Base-by-base conservation (phyloP, 2,797 vertebrate species). In the Spheniscus humboldti region DNA sequence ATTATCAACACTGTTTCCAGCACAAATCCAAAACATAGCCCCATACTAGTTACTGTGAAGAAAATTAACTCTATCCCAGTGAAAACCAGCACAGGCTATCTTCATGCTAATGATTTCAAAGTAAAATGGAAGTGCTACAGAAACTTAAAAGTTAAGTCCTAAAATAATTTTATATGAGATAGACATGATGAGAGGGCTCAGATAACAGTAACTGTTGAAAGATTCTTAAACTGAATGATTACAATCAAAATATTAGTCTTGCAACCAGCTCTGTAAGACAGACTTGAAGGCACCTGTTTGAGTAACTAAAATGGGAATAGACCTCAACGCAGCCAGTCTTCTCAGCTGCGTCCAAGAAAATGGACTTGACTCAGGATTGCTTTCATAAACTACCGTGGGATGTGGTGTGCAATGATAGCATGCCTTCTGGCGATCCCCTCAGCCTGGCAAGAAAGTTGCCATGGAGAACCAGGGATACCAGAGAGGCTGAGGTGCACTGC, bases 351-450 rank as follows among this genome's bases (percentile, higher is more conserved):
- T 35, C 35, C 35, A 35, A 35, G 35, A 35, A 35, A 8, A 62
- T 10, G 35, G 14, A 3, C 12, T 73, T 90, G 39, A 30, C 24
- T 53, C 25, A 18, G 39, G 18, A 13, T 8, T 48, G 43, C 31
- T 67, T 71, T 67, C 45, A 69, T 27, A 60, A 59, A 37, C 10
- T 47, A 2, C 2, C 2, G 0, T 15, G n/a, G 11, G n/a, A 59
- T 2, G 5, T 0, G 5, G 5, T 7, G 11, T 45, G 19, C 16
- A 2, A 3, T 18, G 37, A 18, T 10, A 7, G 2, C 8, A 19
- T 10, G 4, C 6, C 19, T 41, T 23, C 37, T 55, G 45, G 28
- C 2, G 6, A 5, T 64, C 17, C 4, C 11, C 11, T 31, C 30
- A 28, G 35, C 35, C 13, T 20, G 39, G 9, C 23, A 60, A 67